Percentiles rank a stretch among this genome's conserved stretches.
Evolutionary conservation across 23 tunicate genomes (phyloP).

Genomic region (Phallusia fumigata): DNA sequence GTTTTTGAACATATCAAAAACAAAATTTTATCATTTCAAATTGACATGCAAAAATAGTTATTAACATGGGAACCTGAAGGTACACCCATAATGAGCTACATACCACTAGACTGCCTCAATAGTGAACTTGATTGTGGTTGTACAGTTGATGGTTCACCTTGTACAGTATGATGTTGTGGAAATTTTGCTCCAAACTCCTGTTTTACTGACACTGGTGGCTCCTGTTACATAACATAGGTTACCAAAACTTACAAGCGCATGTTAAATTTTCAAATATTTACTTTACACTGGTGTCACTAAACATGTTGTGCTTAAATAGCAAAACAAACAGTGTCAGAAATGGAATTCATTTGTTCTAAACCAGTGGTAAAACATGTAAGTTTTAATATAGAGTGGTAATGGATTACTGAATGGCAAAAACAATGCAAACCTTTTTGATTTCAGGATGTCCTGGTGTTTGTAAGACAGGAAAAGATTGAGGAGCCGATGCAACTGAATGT

Average conservation of each 20-base stretch:
- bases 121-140: not conserved
- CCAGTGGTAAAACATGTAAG: no score
- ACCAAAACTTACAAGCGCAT: not conserved
- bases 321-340: no score
- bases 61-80: no score
- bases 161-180: not conserved
- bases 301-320: no score
- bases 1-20: no score
- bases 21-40: no score
- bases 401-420: not conserved
- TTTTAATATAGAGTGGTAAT: not conserved
- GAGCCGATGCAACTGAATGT: not conserved
- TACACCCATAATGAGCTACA: no score
- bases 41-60: no score
- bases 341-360: no score
- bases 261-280: no score
- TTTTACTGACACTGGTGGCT: not conserved
- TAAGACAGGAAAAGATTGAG: not conserved
- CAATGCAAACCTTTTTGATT: not conserved
- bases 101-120: no score
- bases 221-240: not conserved
- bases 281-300: no score
- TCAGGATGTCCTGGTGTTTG: slow-evolving; percentile 4
- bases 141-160: not conserved
- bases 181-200: not conserved